phyloP scores from a whole-genome alignment of 2,797 vertebrate genomes.

The Calcarius lapponicus region DNA sequence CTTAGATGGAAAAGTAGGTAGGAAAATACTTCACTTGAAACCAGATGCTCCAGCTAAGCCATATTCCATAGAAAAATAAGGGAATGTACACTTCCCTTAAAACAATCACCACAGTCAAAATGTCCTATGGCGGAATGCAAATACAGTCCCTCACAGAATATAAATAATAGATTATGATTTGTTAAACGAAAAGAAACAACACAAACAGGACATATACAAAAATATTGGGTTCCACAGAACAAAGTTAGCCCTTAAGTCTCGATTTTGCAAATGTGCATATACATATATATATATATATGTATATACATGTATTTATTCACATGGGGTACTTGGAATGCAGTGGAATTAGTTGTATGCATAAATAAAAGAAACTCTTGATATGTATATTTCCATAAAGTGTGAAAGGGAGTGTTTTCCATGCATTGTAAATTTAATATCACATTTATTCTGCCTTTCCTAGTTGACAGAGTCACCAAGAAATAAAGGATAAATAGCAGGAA shows the following conservation, averaged over 20 bases:
- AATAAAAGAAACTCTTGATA: neutral
- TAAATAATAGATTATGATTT: slow-evolving; percentile 33
- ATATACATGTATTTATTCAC: neutral
- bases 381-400: neutral
- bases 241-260: neutral
- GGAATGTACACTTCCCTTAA: neutral
- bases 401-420: neutral
- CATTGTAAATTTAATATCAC: neutral
- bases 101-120: slow-evolving; percentile 22
- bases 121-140: neutral
- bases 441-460: neutral
- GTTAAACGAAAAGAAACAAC: neutral
- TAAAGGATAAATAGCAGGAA: neutral
- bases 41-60: slow-evolving; percentile 19
- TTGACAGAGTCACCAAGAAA: neutral
- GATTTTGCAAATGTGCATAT: neutral
- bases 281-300: neutral
- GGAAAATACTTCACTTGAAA: slow-evolving; percentile 16
- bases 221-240: neutral
- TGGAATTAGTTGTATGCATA: neutral
- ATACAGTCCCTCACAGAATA: neutral
- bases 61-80: neutral
- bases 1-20: slow-evolving; percentile 27
- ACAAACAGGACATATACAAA: neutral
- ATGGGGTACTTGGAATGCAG: neutral